A percentile compares a stretch with the other conserved stretches of the same genome.
Evolutionary conservation across 2,888 invertebrate genomes (phyloP).

Genomic region (Anaspis maculata): DNA sequence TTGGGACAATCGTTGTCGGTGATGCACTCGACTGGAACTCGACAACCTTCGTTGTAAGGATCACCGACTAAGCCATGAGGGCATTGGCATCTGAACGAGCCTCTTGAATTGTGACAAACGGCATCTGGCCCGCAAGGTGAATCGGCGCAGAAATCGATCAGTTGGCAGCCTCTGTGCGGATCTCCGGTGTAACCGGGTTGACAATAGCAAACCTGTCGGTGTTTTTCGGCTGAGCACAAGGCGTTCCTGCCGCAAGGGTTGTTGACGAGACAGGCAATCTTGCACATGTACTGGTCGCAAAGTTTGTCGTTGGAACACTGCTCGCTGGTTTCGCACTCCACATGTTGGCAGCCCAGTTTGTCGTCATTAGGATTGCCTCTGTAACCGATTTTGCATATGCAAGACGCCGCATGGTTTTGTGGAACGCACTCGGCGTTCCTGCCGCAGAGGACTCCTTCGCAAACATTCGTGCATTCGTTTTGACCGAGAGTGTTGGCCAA

Average conservation of each 20-base stretch:
- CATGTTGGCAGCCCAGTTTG: conserved; percentile 67
- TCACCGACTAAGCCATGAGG: conserved; percentile 74
- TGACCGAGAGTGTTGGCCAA: conserved; percentile 60
- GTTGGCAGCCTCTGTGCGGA: conserved; percentile 59
- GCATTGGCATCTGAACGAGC: conserved; percentile 73
- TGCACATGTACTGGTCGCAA: conserved; percentile 75
- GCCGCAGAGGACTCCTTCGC: conserved; percentile 67
- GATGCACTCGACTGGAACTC: conserved; percentile 71
- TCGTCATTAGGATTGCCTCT: conserved; percentile 67
- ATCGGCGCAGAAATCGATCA: conserved; percentile 71
- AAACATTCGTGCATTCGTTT: conserved; percentile 68
- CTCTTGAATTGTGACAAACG: conserved; percentile 69
- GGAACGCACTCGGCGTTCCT: conserved; percentile 75
- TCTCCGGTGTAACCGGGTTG: conserved; percentile 84
- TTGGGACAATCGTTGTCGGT: conserved; percentile 72
- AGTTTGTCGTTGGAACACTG: conserved; percentile 77
- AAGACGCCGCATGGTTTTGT: conserved; percentile 63
- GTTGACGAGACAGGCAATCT: conserved; percentile 75
- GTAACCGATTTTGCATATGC: conserved; percentile 71
- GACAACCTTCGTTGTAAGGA: conserved; percentile 76
- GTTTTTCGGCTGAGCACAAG: conserved; percentile 76
- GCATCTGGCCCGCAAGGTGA: conserved; percentile 76
- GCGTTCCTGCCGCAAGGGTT: conserved; percentile 81
- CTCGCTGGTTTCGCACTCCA: conserved; percentile 63
- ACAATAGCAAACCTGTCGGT: conserved; percentile 71